Evolutionary conservation across 2,113 vertebrate species (phyloP).

Genomic region (Opisthocomus hoazin): DNA sequence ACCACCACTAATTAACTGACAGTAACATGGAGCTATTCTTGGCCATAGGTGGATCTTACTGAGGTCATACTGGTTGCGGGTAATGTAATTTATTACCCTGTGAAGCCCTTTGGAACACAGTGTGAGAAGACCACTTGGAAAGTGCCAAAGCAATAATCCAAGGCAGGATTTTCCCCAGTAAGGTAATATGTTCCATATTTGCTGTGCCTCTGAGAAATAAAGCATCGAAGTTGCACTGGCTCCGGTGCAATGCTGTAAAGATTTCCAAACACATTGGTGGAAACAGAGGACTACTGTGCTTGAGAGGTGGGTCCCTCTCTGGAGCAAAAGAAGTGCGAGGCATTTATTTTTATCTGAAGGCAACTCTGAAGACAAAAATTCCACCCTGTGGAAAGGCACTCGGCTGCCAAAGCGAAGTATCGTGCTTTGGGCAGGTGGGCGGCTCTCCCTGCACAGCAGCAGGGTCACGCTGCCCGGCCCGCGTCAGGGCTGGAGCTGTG

Average conservation of each 20-base stretch:
- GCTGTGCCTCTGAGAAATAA: conserved; percentile 29
- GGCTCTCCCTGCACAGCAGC: not conserved
- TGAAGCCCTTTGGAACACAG: conserved; percentile 12
- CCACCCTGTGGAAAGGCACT: not conserved
- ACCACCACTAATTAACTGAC: conserved; percentile 68
- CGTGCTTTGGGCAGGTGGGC: not conserved
- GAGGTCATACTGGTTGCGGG: conserved; percentile 59
- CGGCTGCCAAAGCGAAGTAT: not conserved
- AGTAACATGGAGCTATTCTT: conserved; percentile 63
- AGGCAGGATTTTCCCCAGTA: conserved; percentile 35
- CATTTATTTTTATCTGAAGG: not conserved
- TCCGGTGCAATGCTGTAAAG: conserved; percentile 5
- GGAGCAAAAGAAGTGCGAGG: not conserved
- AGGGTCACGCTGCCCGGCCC: not conserved
- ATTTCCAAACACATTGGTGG: conserved; percentile 43
- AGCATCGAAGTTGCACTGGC: not conserved
- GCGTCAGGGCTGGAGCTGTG: conserved; percentile 29
- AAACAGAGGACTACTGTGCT: conserved; percentile 41
- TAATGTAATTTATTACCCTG: conserved; percentile 57
- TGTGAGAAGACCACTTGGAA: conserved; percentile 25
- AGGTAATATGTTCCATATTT: conserved; percentile 68
- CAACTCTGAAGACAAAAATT: not conserved
- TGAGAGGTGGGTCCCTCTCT: not conserved
- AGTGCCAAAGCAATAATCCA: conserved; percentile 48
- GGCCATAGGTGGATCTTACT: conserved; percentile 36